Percentiles rank a stretch among this genome's conserved stretches.
Evolutionary conservation across 2,797 vertebrate species (phyloP).

Genomic region (Acrocephalus scirpaceus): DNA sequence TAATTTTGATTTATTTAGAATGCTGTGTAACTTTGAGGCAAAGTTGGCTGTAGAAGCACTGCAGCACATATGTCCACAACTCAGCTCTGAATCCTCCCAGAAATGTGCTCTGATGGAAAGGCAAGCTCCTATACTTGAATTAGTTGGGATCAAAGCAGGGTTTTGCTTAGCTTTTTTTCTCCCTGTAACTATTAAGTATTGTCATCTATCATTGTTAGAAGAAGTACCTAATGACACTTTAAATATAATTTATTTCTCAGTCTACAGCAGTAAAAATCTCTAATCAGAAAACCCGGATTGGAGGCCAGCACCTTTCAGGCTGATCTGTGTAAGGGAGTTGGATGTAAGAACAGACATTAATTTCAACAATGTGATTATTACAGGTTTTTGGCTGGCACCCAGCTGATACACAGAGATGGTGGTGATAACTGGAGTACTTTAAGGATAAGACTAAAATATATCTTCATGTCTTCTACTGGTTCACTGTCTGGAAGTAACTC

Average conservation of each 20-base stretch:
- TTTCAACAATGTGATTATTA: not conserved
- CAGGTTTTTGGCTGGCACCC: not conserved
- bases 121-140: not conserved
- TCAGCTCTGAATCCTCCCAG: not conserved
- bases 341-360: not conserved
- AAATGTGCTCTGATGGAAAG: not conserved
- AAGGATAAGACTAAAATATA: not conserved
- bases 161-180: not conserved
- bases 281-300: not conserved
- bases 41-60: not conserved
- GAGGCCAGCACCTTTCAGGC: not conserved
- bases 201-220: slow-evolving; percentile 9
- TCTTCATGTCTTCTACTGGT: not conserved
- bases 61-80: not conserved
- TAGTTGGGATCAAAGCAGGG: not conserved
- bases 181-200: not conserved
- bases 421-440: not conserved
- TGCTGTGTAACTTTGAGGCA: not conserved
- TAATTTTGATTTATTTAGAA: not conserved
- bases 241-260: not conserved
- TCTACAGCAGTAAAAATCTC: not conserved
- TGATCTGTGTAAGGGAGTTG: not conserved
- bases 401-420: not conserved
- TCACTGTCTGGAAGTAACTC: not conserved
- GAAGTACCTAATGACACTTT: not conserved